These are phyloP conservation scores for Ceuthmochares aereus DNA, from an alignment of 2,113 vertebrate species.

Conservation along the genomic window DNA sequence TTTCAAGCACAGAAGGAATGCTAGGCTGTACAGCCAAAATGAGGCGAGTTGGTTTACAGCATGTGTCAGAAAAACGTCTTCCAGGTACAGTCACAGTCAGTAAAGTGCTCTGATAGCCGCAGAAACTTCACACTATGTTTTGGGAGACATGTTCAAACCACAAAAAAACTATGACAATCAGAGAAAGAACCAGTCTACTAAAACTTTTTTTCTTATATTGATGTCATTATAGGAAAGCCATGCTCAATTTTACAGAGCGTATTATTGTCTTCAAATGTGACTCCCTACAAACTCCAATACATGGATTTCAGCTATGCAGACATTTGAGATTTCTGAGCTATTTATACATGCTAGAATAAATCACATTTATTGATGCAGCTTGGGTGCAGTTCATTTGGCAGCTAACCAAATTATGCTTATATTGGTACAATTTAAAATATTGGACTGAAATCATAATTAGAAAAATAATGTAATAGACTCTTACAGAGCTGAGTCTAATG, in stretches of 20 bases:
- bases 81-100: fast-evolving
- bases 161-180: not conserved
- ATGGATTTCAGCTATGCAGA: not conserved
- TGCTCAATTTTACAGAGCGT: not conserved
- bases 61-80: not conserved
- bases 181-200: not conserved
- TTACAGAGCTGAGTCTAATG: not conserved
- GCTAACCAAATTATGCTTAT: not conserved
- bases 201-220: not conserved
- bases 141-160: not conserved
- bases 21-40: not conserved
- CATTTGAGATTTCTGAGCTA: not conserved
- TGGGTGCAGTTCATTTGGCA: not conserved
- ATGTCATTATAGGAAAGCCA: not conserved
- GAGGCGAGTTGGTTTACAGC: not conserved
- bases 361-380: not conserved
- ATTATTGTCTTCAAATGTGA: not conserved
- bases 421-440: not conserved
- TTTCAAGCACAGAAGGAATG: not conserved
- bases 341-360: not conserved
- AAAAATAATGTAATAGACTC: not conserved
- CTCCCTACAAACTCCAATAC: not conserved
- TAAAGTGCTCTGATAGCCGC: not conserved
- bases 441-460: not conserved
- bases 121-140: not conserved